phyloP scores from a whole-genome alignment of 2,797 vertebrate genomes.

The Tamandua tetradactyla region DNA sequence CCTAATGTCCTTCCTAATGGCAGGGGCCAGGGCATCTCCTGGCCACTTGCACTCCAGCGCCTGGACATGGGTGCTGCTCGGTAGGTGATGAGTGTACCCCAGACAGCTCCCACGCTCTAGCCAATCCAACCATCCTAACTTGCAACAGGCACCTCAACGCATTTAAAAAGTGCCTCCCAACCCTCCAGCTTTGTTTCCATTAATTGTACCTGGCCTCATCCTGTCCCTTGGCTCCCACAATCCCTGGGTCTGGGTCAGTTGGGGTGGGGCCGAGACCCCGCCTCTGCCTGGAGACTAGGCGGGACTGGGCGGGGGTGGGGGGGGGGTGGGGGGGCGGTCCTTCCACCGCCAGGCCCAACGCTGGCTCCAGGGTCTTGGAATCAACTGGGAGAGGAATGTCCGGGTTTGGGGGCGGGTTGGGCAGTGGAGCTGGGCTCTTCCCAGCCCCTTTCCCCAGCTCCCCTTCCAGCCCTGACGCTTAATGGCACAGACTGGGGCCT shows the following conservation, averaged over 20 bases:
- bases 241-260: too few species aligned
- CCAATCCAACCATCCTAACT: neutral
- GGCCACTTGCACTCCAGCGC: neutral
- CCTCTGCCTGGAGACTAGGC: neutral
- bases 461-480: too few species aligned
- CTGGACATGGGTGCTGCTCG: neutral
- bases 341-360: neutral
- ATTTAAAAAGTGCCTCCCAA: neutral
- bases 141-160: neutral
- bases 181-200: neutral
- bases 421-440: too few species aligned
- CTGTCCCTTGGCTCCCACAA: too few species aligned
- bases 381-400: neutral
- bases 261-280: neutral
- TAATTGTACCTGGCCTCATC: neutral
- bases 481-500: neutral
- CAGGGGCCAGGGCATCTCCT: too few species aligned
- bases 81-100: neutral
- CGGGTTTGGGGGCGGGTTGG: too few species aligned
- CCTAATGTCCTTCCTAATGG: neutral
- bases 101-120: neutral
- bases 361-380: neutral
- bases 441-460: neutral
- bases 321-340: neutral
- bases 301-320: neutral